phyloP scores from a whole-genome alignment of 2,888 invertebrate genomes.

The Oscheius sp. region DNA sequence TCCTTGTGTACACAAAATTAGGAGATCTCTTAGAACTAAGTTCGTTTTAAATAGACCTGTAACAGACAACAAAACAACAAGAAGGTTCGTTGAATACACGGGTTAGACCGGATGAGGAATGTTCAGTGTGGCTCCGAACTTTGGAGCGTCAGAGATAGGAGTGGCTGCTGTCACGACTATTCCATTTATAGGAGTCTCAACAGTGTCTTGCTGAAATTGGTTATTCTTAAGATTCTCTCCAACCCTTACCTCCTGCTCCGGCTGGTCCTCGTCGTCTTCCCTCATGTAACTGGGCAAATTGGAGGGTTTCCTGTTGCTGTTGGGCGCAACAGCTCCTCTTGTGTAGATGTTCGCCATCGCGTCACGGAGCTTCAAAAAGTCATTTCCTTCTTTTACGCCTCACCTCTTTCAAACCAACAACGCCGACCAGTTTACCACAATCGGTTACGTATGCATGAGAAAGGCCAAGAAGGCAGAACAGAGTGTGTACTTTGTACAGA shows the following conservation, averaged over 20 bases:
- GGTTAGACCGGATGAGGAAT: constrained; percentile 32
- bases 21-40: constrained; percentile 22
- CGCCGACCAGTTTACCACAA: constrained; percentile 60
- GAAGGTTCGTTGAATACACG: neutral
- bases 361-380: constrained; percentile 53
- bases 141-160: constrained; percentile 7
- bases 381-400: neutral
- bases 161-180: constrained; percentile 28
- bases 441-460: constrained; percentile 65
- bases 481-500: constrained; percentile 62
- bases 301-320: constrained; percentile 50
- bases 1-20: neutral
- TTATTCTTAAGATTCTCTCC: neutral
- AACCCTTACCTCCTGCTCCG: neutral
- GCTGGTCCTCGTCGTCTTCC: neutral
- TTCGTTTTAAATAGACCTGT: constrained; percentile 14
- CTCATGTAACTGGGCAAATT: constrained; percentile 12
- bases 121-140: constrained; percentile 28
- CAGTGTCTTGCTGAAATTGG: neutral
- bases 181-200: constrained; percentile 18
- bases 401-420: constrained; percentile 63
- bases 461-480: constrained; percentile 62
- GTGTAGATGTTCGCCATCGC: constrained; percentile 61
- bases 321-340: constrained; percentile 55
- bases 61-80: constrained; percentile 1